Evolutionary conservation across 2,797 vertebrate species (phyloP).

Genomic region (Argentina silus): DNA sequence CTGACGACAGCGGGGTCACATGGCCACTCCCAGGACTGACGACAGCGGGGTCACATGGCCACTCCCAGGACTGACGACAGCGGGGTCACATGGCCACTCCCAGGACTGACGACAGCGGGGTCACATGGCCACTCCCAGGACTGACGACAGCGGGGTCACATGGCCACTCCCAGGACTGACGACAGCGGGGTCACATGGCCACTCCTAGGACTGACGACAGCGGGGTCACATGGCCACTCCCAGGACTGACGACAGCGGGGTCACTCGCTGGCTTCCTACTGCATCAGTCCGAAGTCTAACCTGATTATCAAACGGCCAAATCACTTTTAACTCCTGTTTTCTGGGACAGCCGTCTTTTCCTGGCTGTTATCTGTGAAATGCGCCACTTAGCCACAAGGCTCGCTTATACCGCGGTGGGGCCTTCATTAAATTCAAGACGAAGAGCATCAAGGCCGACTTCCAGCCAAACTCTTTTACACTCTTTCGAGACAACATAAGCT

Average conservation of each 20-base stretch:
- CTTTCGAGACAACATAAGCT: conserved; percentile 1
- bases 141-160: not conserved
- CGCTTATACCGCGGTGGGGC: too few species aligned
- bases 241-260: too few species aligned
- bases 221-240: not conserved
- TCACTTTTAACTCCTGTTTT: not conserved
- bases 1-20: not conserved
- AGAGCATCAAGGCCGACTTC: too few species aligned
- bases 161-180: too few species aligned
- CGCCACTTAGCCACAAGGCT: not conserved
- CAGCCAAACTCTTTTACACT: too few species aligned
- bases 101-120: not conserved
- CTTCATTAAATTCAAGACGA: too few species aligned
- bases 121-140: too few species aligned
- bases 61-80: too few species aligned
- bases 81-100: not conserved
- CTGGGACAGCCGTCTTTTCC: not conserved
- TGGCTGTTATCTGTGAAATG: not conserved
- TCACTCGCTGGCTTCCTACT: too few species aligned
- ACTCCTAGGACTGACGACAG: too few species aligned
- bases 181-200: not conserved
- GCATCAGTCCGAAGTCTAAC: too few species aligned
- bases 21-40: too few species aligned
- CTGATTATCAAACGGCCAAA: not conserved
- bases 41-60: not conserved